phyloP scores from a whole-genome alignment of 2,888 invertebrate species.

The Digitonthophagus gazella region DNA sequence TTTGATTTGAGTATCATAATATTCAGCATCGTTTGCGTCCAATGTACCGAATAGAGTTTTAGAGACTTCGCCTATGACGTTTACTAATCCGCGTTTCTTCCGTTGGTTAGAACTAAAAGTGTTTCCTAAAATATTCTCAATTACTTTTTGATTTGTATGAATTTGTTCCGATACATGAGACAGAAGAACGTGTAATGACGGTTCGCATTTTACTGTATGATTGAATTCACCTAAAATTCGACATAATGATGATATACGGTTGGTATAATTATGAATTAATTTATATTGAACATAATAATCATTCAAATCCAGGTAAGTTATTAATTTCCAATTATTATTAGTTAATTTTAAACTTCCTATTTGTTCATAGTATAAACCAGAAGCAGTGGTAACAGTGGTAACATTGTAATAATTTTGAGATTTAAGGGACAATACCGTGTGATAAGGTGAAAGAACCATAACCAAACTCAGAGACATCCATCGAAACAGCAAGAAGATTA shows the following conservation, averaged over 20 bases:
- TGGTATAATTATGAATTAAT: not conserved
- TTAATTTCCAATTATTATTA: not conserved
- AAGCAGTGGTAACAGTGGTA: not conserved
- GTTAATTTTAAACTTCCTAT: not conserved
- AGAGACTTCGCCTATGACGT: not conserved
- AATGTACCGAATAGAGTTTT: constrained; percentile 6
- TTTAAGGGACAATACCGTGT: not conserved
- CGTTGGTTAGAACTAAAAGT: not conserved
- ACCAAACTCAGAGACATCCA: not conserved
- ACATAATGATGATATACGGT: not conserved
- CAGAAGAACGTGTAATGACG: not conserved
- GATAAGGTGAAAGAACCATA: not conserved
- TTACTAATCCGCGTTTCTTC: constrained; percentile 1
- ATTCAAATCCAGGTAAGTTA: not conserved
- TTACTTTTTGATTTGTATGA: constrained; percentile 3
- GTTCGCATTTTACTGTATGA: not conserved
- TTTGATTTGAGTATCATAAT: constrained; percentile 2
- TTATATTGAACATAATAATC: not conserved
- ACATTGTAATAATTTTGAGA: not conserved
- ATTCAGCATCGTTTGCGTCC: constrained; percentile 5
- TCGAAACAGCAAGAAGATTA: not conserved
- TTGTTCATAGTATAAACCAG: not conserved
- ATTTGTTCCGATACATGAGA: constrained; percentile 2
- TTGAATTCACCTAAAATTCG: not conserved
- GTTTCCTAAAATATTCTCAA: not conserved